These are phyloP conservation scores for Drosophila kambysellisi DNA, from an alignment of 2,888 invertebrate genomes.

Conservation along the genomic window DNA sequence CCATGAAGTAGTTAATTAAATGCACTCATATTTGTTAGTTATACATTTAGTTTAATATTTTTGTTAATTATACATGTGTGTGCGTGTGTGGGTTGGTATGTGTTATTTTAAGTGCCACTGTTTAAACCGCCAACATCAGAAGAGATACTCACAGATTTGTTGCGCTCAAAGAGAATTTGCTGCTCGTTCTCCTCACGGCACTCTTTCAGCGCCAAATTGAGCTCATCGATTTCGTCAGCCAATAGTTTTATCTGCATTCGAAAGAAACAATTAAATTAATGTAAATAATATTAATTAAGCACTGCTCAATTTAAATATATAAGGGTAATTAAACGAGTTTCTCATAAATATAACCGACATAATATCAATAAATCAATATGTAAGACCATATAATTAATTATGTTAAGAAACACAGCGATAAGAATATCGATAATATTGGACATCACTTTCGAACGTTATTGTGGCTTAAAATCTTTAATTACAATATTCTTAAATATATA, in stretches of 20 bases:
- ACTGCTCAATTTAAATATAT: background rate
- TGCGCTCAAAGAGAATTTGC: constrained; percentile 86
- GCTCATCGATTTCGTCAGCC: constrained; percentile 90
- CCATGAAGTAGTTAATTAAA: constrained; percentile 10
- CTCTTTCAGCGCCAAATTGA: constrained; percentile 88
- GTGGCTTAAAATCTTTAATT: background rate
- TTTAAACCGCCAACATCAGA: constrained; percentile 71
- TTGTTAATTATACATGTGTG: constrained; percentile 16
- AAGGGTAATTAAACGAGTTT: background rate
- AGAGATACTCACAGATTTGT: constrained; percentile 87
- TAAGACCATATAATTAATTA: background rate
- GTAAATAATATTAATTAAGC: background rate
- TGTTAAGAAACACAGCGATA: background rate
- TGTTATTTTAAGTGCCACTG: constrained; percentile 66
- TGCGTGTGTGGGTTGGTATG: constrained; percentile 19
- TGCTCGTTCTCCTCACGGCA: constrained; percentile 86
- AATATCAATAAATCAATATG: background rate
- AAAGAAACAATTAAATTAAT: background rate
- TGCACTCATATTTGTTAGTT: constrained; percentile 44
- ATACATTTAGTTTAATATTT: constrained; percentile 16
- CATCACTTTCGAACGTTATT: background rate
- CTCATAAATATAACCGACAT: background rate
- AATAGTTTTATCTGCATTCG: constrained; percentile 86
- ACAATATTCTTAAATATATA: background rate
- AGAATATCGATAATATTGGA: background rate